Conservation (phyloP, 2,113 vertebrate species). For the Bubo bubo region DNA sequence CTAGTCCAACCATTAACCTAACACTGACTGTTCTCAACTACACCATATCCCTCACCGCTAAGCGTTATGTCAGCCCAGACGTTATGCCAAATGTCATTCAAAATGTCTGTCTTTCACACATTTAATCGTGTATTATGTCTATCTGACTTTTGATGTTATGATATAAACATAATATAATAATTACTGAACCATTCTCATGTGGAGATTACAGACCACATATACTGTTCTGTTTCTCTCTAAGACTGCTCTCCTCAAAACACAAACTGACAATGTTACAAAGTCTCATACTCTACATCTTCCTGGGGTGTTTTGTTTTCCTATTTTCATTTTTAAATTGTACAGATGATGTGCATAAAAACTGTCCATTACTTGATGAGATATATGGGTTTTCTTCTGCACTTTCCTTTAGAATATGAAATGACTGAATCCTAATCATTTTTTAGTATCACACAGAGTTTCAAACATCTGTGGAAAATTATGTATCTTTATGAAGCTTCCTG, state of each 20-base stretch:
- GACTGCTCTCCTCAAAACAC: background rate
- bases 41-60: too few species aligned
- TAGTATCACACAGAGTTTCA: background rate
- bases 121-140: background rate
- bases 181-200: background rate
- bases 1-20: too few species aligned
- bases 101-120: background rate
- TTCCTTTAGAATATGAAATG: background rate
- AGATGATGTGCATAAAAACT: background rate
- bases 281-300: background rate
- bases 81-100: background rate
- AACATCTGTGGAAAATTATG: background rate
- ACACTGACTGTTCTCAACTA: too few species aligned
- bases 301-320: background rate
- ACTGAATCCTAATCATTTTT: background rate
- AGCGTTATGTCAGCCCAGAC: too few species aligned
- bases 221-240: background rate
- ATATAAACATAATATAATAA: background rate
- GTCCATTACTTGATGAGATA: background rate
- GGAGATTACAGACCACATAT: background rate
- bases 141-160: background rate
- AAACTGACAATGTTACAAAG: background rate
- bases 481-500: background rate
- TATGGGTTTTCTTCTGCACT: background rate
- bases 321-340: background rate